Evolutionary conservation across 2,888 invertebrate genomes (phyloP), one percentile per base, ranked within the genome.

Genomic region (Standfussiana lucernea): DNA sequence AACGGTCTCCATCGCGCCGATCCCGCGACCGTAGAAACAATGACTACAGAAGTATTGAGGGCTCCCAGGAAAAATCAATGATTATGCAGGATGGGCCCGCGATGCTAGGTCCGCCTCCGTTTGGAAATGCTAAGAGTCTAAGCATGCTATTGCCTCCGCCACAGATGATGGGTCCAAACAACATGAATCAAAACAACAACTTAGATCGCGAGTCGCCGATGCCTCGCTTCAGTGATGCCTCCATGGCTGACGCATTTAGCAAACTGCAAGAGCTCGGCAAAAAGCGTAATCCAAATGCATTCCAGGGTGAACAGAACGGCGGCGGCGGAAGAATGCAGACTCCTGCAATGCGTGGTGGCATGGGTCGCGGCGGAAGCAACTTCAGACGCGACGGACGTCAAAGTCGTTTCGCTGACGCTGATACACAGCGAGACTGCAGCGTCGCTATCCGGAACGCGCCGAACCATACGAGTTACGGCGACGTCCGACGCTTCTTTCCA

Each of bases 401-500:
- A 8, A 89, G 93, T 50, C 92, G 95, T 24, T 96, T 95, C 80
- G 96, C 95, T 0, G 92, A 91, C 18, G 90, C 89, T 11, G 89
- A 86, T 4, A 92, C 89, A 47, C 86, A 82, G 74, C 90, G 88
- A 64, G 94, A 95, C 75, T 94, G 95, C 86, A 98, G 98, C 91
- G 97, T 99, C 4, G 98, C 98, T 88, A 96, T 98, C 10, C 97
- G 97, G 42, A 98, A 98, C 86, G 97, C 99, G 91, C 98, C 98
- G 8, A 97, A 97, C 32, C 98, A 97, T 89, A 98, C 98, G 2
- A 98, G 97, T 65, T 98, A 98, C 92, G 97, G 98, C 59, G 99
- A 99, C 90, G 97, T 99, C 0, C 97, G 99, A 21, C 97, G 98
- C 73, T 98, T 99, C 90, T 99, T 99, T 93, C 97, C 97, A 10